Conservation (phyloP, 2,113 vertebrate genomes). For the Phaethon lepturus region DNA sequence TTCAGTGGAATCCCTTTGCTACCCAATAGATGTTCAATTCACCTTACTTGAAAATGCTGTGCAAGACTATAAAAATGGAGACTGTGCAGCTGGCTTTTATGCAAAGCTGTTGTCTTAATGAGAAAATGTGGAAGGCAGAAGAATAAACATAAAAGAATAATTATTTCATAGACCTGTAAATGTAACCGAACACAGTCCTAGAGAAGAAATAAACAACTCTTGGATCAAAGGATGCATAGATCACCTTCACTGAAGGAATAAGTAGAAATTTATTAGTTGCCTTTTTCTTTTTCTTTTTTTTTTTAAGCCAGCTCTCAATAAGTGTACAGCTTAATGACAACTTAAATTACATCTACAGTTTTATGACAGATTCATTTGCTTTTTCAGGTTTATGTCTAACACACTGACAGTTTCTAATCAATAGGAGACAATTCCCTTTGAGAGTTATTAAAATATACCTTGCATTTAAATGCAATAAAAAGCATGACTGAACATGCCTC, state of each 20-base stretch:
- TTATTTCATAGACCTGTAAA: constrained; percentile 71
- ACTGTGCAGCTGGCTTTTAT: constrained; percentile 62
- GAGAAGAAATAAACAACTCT: constrained; percentile 60
- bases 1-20: background rate
- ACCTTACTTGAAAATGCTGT: constrained; percentile 25
- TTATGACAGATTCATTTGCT: constrained; percentile 70
- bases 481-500: constrained; percentile 75
- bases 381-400: constrained; percentile 77
- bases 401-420: constrained; percentile 78
- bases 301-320: constrained; percentile 37
- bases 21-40: background rate
- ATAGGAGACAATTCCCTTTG: constrained; percentile 73
- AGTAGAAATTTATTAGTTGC: constrained; percentile 66
- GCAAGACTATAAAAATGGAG: constrained; percentile 57
- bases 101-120: constrained; percentile 69
- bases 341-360: constrained; percentile 73
- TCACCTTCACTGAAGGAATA: constrained; percentile 52
- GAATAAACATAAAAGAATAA: constrained; percentile 59
- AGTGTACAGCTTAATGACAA: constrained; percentile 64
- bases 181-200: constrained; percentile 67
- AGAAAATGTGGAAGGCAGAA: constrained; percentile 69
- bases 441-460: constrained; percentile 79
- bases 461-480: constrained; percentile 81
- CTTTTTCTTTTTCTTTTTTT: background rate
- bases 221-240: constrained; percentile 66